These are phyloP conservation scores for Bathynomus jamesi DNA, from an alignment of 1,140 invertebrate species.

Conservation along the genomic window DNA sequence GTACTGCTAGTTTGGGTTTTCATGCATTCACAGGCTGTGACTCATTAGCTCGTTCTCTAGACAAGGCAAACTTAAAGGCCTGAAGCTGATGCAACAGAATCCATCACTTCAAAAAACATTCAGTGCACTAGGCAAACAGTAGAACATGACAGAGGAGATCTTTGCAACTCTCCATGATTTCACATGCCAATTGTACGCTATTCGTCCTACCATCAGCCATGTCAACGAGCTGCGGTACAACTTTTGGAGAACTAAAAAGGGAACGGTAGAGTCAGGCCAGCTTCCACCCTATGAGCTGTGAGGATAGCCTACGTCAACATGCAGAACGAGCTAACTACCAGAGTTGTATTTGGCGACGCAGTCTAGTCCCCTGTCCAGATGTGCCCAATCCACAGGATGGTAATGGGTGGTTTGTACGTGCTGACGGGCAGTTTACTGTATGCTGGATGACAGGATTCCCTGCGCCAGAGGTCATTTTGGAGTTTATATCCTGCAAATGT, in stretches of 20 bases:
- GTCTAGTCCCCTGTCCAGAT: not conserved
- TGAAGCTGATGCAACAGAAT: too few relatives aligned
- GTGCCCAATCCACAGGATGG: not conserved
- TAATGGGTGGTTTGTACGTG: not conserved
- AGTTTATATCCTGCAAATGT: not conserved
- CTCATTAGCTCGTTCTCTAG: conserved; percentile 9
- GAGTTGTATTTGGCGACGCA: conserved; percentile 4
- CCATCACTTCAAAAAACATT: too few relatives aligned
- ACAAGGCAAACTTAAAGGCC: not conserved
- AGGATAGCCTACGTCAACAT: not conserved
- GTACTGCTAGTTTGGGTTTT: not conserved
- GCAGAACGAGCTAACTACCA: conserved; percentile 10
- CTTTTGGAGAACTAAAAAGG: too few relatives aligned
- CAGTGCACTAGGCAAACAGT: not conserved
- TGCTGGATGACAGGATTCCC: not conserved
- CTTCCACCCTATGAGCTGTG: conserved; percentile 17
- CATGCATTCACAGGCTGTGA: conserved; percentile 17
- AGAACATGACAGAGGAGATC: not conserved
- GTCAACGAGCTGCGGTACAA: conserved; percentile 10
- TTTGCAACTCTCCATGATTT: not conserved
- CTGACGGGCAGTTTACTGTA: not conserved
- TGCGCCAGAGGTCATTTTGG: not conserved
- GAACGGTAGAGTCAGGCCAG: conserved; percentile 10
- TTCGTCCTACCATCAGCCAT: not conserved
- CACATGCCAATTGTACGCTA: not conserved